Evolutionary conservation across 2,797 vertebrate species (phyloP).

Genomic region (Erethizon dorsatum): DNA sequence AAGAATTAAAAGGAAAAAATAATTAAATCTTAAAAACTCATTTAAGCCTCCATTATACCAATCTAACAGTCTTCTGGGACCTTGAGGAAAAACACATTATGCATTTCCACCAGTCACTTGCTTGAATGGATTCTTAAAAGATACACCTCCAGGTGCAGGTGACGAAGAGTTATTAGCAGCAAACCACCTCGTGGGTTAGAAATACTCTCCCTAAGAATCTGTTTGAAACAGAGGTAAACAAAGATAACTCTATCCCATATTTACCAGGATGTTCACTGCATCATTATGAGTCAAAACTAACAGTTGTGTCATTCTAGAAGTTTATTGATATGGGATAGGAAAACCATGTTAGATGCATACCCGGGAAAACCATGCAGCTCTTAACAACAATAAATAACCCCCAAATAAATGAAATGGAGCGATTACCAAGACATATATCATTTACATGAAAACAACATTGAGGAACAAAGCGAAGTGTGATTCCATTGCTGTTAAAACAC

Average conservation of each 20-base stretch:
- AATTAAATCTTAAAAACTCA: background rate
- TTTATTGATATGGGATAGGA: background rate
- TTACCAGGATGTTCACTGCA: background rate
- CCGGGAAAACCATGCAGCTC: background rate
- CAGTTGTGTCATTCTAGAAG: background rate
- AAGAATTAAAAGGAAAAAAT: background rate
- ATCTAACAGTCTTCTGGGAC: background rate
- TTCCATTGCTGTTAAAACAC: background rate
- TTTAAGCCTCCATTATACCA: background rate
- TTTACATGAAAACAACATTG: background rate
- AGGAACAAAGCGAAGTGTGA: background rate
- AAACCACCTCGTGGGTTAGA: background rate
- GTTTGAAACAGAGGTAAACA: background rate
- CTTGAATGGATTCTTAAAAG: background rate
- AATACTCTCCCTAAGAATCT: background rate
- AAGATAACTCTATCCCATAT: too few species aligned
- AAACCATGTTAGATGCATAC: background rate
- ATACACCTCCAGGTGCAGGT: background rate
- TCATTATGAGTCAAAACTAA: background rate
- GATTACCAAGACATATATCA: background rate
- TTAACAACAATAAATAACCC: background rate
- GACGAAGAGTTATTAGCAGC: background rate
- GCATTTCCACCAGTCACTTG: background rate
- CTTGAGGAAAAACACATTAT: background rate
- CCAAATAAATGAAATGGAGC: background rate